Evolutionary conservation across 64 coral and sea anemone species (phyloP).

Genomic region (Stichodactyla mertensii): DNA sequence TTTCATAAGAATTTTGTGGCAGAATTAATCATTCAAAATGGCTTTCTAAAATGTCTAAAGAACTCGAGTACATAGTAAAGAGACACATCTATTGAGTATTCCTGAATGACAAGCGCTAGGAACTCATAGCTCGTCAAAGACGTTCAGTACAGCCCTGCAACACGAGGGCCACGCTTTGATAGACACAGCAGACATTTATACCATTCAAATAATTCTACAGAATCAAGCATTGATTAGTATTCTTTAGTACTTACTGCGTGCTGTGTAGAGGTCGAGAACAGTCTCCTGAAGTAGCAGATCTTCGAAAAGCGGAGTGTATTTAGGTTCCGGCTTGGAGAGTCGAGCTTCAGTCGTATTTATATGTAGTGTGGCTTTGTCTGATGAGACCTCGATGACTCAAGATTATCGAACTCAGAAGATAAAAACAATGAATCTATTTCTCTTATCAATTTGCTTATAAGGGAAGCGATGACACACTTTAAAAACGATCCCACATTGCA

Average conservation of each 20-base stretch:
- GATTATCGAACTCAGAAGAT: too few relatives aligned
- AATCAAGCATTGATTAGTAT: background rate
- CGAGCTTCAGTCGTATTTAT: too few relatives aligned
- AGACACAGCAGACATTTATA: background rate
- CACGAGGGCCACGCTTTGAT: background rate
- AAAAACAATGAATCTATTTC: background rate
- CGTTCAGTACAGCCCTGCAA: too few relatives aligned
- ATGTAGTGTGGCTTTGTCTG: too few relatives aligned
- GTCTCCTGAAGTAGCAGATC: background rate
- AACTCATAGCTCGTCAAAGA: too few relatives aligned
- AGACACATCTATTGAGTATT: background rate
- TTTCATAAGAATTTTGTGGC: background rate
- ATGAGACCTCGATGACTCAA: too few relatives aligned
- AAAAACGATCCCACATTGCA: background rate
- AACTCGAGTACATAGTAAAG: background rate
- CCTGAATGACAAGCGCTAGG: background rate
- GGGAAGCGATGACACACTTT: background rate
- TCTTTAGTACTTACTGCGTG: background rate
- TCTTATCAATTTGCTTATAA: background rate
- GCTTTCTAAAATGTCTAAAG: background rate
- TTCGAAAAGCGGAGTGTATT: background rate
- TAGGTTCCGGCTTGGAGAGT: too few relatives aligned
- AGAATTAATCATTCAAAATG: background rate
- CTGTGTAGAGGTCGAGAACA: background rate
- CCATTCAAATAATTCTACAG: background rate